A percentile compares a stretch with the other conserved stretches of the same genome.
Conservation (phyloP, 2,888 invertebrate genomes). For the Drosophila incognita region DNA sequence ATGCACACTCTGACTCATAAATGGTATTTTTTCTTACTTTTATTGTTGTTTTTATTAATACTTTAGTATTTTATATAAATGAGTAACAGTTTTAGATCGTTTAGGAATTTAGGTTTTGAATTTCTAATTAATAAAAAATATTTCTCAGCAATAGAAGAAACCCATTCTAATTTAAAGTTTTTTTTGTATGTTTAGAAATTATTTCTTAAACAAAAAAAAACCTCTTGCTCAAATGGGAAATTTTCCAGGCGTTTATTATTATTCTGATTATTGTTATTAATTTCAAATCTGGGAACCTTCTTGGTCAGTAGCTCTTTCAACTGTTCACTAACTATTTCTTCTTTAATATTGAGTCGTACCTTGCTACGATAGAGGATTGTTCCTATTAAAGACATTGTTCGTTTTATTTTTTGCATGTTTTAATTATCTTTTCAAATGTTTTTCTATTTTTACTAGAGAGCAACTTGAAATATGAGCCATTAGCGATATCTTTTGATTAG, state of each 20-base stretch:
- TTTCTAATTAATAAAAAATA: neutral
- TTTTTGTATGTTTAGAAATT: neutral
- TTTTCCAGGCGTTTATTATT: neutral
- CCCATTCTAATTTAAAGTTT: neutral
- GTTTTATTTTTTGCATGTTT: constrained; percentile 1
- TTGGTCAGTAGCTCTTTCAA: neutral
- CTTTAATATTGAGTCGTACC: neutral
- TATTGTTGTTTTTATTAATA: neutral
- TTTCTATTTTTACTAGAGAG: constrained; percentile 2
- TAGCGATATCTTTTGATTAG: constrained; percentile 63
- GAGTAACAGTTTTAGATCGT: neutral
- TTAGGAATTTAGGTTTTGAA: neutral
- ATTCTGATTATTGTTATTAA: neutral
- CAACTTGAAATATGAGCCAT: neutral
- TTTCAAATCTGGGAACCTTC: neutral
- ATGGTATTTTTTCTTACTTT: too few relatives aligned
- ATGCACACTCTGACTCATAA: neutral
- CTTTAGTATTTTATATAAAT: neutral
- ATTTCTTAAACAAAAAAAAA: neutral
- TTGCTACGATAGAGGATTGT: neutral
- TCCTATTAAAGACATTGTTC: too few relatives aligned
- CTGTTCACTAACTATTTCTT: neutral
- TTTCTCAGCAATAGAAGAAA: too few relatives aligned
- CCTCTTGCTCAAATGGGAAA: too few relatives aligned
- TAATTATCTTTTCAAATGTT: constrained; percentile 13